phyloP scores from a whole-genome alignment of 2,113 vertebrate species.

The Erythrocebus patas region DNA sequence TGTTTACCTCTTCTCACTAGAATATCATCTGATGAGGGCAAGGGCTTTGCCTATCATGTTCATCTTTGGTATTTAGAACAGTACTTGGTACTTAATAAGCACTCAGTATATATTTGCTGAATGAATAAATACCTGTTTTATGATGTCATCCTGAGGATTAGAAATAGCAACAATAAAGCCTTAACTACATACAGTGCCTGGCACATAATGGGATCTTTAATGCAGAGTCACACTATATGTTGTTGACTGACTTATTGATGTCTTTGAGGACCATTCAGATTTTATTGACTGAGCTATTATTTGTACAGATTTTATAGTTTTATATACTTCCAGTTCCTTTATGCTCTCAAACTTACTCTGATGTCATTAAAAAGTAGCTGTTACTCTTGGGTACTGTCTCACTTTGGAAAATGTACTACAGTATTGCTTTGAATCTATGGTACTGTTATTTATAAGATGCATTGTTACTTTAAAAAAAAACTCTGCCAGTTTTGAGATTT shows the following conservation, averaged over 20 bases:
- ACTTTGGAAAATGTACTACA: not conserved
- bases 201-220: not conserved
- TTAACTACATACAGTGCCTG: not conserved
- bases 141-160: not conserved
- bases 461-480: not conserved
- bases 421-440: not conserved
- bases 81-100: not conserved
- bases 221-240: not conserved
- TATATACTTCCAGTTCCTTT: not conserved
- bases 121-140: not conserved
- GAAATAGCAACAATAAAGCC: conserved; percentile 15
- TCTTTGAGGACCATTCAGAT: not conserved
- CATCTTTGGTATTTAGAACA: conserved; percentile 23
- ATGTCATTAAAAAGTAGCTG: conserved; percentile 19
- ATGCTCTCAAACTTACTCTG: not conserved
- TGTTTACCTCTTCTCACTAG: not conserved
- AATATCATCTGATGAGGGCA: not conserved
- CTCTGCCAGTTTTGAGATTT: not conserved
- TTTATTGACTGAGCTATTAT: not conserved
- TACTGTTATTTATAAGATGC: not conserved
- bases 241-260: not conserved
- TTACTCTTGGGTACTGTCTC: conserved; percentile 5
- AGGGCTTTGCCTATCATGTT: not conserved
- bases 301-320: not conserved
- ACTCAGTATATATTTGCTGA: not conserved